Percentiles rank a stretch among this genome's conserved stretches.
Evolutionary conservation across 2,797 vertebrate species (phyloP).

Genomic region (Babyrousa celebensis): DNA sequence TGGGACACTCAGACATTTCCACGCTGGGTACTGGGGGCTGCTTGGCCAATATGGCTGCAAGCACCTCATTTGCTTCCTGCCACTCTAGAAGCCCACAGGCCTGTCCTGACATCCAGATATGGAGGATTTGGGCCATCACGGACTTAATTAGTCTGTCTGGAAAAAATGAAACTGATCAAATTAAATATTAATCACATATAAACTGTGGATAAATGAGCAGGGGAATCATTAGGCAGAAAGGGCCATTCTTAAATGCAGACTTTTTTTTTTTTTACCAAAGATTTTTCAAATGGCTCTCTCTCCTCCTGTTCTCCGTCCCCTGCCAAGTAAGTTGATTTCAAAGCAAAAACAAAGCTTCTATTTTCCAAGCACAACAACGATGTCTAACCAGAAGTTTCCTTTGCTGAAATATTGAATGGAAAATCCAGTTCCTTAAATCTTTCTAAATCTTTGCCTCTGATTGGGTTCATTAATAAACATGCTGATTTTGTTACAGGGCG

Average conservation of each 20-base stretch:
- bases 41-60: conserved; percentile 27
- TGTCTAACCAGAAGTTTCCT: conserved; percentile 88
- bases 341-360: conserved; percentile 88
- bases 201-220: conserved; percentile 90
- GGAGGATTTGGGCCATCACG: conserved; percentile 85
- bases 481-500: conserved; percentile 96
- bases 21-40: not conserved
- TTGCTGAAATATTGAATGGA: conserved; percentile 88
- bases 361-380: conserved; percentile 89
- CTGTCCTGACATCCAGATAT: conserved; percentile 82
- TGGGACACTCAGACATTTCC: not conserved
- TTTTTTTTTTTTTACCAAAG: conserved; percentile 79
- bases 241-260: conserved; percentile 85
- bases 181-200: conserved; percentile 92
- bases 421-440: conserved; percentile 91
- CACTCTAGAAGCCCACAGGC: conserved; percentile 83
- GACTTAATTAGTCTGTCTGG: conserved; percentile 91
- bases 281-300: conserved; percentile 83
- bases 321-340: conserved; percentile 89
- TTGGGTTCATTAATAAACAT: conserved; percentile 99
- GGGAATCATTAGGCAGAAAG: conserved; percentile 83
- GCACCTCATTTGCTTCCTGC: conserved; percentile 11
- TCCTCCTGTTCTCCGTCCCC: conserved; percentile 85
- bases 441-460: conserved; percentile 94
- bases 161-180: conserved; percentile 91